Evolutionary conservation across 2,888 invertebrate species (phyloP), one percentile per base, ranked within the genome.

Genomic region (Scaptomyza caliginosa): DNA sequence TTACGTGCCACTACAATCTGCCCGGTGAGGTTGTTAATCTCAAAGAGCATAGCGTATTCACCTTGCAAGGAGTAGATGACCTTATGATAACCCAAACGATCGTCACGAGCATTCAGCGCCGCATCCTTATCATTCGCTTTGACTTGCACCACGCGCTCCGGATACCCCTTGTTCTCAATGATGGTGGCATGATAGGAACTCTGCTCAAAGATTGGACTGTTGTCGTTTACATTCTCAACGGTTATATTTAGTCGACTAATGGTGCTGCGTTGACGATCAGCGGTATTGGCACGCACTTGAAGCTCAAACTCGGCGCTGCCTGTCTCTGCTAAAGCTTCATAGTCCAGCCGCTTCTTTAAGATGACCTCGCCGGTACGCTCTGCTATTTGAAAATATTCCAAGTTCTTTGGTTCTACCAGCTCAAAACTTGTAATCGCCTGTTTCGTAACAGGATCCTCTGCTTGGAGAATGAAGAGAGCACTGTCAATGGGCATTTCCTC

Each of bases 401-500:
- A 56, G 2, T 86, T 92, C 75, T 93, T 92, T 1, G 93, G 92
- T 58, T 93, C 92, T 0, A 93, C 92, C 0, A 94, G 92, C 88
- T 93, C 93, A 51, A 93, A 94, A 77, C 93, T 93, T 4, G 93
- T 93, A 8, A 95, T 93, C 0, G 93, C 89, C 74, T 93, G 93
- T 0, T 94, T 93, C 0, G 94, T 94, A 2, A 94, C 91, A 0
- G 95, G 95, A 89, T 96, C 96, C 88, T 94, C 94, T 0, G 96
- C 95, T 70, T 93, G 93, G 3, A 96, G 86, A 64, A 94, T 94
- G 13, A 96, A 91, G 0, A 96, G 91, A 0, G 94, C 94, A 42
- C 95, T 94, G 1, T 95, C 96, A 16, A 96, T 93, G 0, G 95
- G 95, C 86, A 95, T 94, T 88, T 96, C 96, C 90, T 96, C 96